phyloP scores from a whole-genome alignment of 2,888 invertebrate genomes.

The Lasius fuliginosus region DNA sequence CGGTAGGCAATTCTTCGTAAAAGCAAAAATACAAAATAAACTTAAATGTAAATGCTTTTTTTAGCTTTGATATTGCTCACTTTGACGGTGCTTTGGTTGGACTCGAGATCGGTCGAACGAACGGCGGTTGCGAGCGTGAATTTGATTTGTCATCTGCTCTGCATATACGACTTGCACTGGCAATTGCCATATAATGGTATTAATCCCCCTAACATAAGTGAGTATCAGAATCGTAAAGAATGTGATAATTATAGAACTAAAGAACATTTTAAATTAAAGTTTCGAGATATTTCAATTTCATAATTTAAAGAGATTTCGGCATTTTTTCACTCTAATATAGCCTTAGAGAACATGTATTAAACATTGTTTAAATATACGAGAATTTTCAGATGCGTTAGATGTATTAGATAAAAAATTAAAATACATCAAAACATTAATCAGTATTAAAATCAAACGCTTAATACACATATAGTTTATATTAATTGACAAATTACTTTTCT shows the following conservation, averaged over 20 bases:
- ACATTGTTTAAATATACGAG: neutral
- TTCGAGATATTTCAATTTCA: neutral
- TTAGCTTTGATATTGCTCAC: slow-evolving; percentile 88
- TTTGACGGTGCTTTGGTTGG: slow-evolving; percentile 88
- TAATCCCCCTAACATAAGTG: slow-evolving; percentile 89
- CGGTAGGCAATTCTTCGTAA: slow-evolving; percentile 76
- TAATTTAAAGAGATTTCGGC: neutral
- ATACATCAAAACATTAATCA: neutral
- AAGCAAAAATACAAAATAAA: neutral
- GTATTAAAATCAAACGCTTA: neutral
- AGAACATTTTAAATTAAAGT: neutral
- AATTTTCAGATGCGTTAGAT: neutral
- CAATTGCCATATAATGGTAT: slow-evolving; percentile 89
- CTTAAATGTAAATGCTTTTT: slow-evolving; percentile 30
- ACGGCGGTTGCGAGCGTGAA: slow-evolving; percentile 88
- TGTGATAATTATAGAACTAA: slow-evolving; percentile 1
- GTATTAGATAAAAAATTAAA: neutral
- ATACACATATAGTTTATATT: neutral
- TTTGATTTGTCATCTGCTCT: slow-evolving; percentile 89
- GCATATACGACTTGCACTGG: slow-evolving; percentile 89
- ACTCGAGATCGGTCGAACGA: slow-evolving; percentile 88
- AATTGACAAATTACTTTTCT: neutral
- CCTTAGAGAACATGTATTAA: neutral
- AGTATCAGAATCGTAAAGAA: slow-evolving; percentile 68
- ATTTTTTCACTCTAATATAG: neutral